Percentiles rank a stretch among this genome's conserved stretches.
phyloP scores from a whole-genome alignment of 2,888 invertebrate genomes.

The Pogonocherus hispidulus region DNA sequence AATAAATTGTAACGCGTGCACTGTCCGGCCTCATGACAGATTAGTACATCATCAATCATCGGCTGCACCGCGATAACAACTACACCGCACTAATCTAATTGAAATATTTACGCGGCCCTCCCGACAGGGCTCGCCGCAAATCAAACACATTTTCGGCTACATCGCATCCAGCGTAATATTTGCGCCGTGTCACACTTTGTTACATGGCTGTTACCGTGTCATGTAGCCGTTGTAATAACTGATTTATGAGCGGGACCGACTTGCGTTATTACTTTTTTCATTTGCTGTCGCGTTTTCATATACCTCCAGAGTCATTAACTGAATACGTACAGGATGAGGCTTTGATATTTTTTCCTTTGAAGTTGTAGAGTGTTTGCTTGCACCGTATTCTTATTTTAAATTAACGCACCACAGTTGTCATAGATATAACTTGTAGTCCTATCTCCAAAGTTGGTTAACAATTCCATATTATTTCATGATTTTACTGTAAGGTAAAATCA shows the following conservation, averaged over 20 bases:
- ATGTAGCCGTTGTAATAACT: constrained; percentile 25
- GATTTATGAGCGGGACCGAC: constrained; percentile 23
- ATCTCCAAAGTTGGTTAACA: no score
- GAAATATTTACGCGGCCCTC: constrained; percentile 59
- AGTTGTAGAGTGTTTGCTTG: no score
- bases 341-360: no score
- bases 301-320: neutral
- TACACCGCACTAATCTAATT: constrained; percentile 60
- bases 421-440: no score
- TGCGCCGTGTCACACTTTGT: constrained; percentile 18
- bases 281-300: neutral
- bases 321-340: neutral
- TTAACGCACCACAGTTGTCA: no score
- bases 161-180: neutral
- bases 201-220: constrained; percentile 22
- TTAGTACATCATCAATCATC: constrained; percentile 69
- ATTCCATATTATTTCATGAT: no score
- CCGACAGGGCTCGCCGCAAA: constrained; percentile 49
- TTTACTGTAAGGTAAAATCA: no score
- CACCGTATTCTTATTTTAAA: no score
- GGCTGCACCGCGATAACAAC: constrained; percentile 58
- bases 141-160: constrained; percentile 48
- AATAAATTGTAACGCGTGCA: constrained; percentile 65
- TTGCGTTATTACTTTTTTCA: constrained; percentile 29
- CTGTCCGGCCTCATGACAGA: constrained; percentile 67